Evolutionary conservation across 1,140 invertebrate genomes (phyloP), one percentile per base, ranked within the genome.

Genomic region (Hypothenemus hampei): DNA sequence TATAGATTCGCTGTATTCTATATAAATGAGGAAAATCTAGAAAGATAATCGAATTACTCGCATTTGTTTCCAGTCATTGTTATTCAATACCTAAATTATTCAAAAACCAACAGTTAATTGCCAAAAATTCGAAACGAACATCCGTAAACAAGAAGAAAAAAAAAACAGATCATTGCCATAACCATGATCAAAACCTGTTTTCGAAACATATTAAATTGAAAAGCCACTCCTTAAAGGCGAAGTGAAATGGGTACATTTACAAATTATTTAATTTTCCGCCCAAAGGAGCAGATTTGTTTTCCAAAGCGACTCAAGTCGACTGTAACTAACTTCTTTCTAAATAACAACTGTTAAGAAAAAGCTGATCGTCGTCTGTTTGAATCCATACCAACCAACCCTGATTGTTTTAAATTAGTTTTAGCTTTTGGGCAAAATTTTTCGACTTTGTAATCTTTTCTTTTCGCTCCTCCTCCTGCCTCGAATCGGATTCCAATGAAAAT

Each of bases 191-290:
- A 18, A 45, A 15, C 18, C 24, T 15, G 24, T 15, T 49, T 48
- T 48, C 29, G 31, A 50, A 57, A 57, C 48, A 20, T 48, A 20
- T 39, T 37, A 49, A 49, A 49, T 47, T 47, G 29, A 47, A 47
- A 47, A 35, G 29, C 45, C 29, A 35, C 15, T 37, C 24, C 29
- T 41, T 41, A 41, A 26, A 48, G 29, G 41, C 44, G 49, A 51
- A 61, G 51, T 58, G 60, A 62, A 61, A 57, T 33, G 58, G 46
- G 37, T 58, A 61, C 56, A 67, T 64, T 65, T 65, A 65, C 58
- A 65, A 65, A 67, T 67, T 67, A 67, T 67, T 67, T 67, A 67
- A 67, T 67, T 67, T 67, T 67, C 63, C 65, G 53, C 58, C 56
- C 53, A 65, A 63, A 64, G 58, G 65, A 67, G 57, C 64, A 64